Conservation (phyloP, 2,797 vertebrate species). For the Pseudomugil gertrudae region DNA sequence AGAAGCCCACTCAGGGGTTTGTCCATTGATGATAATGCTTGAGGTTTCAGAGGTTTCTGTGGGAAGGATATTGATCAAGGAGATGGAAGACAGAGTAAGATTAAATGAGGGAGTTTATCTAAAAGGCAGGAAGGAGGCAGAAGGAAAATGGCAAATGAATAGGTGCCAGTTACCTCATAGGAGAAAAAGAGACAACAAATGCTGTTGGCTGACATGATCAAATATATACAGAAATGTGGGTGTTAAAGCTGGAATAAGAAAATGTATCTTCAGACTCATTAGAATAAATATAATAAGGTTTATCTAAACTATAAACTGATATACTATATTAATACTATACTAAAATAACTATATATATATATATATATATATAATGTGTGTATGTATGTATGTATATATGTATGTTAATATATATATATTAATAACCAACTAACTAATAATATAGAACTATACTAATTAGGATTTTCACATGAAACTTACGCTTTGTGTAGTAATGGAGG, state of each 20-base stretch:
- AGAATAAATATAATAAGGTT: not conserved
- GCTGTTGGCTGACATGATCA: slow-evolving; percentile 10
- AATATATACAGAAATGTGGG: slow-evolving; percentile 1
- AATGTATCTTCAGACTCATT: slow-evolving; percentile 6
- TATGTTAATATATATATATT: too few relatives aligned
- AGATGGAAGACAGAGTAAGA: slow-evolving; percentile 35
- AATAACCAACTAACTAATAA: too few relatives aligned
- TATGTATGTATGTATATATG: too few relatives aligned
- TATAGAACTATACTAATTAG: too few relatives aligned
- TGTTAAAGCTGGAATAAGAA: slow-evolving; percentile 10
- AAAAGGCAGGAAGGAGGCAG: slow-evolving; percentile 15
- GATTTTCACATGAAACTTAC: too few relatives aligned
- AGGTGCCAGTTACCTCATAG: slow-evolving; percentile 9
- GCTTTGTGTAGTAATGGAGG: too few relatives aligned
- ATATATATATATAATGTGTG: too few relatives aligned
- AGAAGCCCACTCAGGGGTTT: slow-evolving; percentile 48
- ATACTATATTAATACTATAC: too few relatives aligned
- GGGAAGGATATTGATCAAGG: slow-evolving; percentile 56
- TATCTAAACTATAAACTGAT: too few relatives aligned
- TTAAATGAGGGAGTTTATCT: slow-evolving; percentile 1
- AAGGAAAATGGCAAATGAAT: slow-evolving; percentile 15
- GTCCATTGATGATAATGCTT: slow-evolving; percentile 51
- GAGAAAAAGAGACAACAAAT: slow-evolving; percentile 25
- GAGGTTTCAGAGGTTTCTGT: slow-evolving; percentile 49
- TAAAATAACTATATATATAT: too few relatives aligned